Evolutionary conservation across 2,113 vertebrate species (phyloP), one percentile per base, ranked within the genome.

Genomic region (Girardinichthys multiradiatus): DNA sequence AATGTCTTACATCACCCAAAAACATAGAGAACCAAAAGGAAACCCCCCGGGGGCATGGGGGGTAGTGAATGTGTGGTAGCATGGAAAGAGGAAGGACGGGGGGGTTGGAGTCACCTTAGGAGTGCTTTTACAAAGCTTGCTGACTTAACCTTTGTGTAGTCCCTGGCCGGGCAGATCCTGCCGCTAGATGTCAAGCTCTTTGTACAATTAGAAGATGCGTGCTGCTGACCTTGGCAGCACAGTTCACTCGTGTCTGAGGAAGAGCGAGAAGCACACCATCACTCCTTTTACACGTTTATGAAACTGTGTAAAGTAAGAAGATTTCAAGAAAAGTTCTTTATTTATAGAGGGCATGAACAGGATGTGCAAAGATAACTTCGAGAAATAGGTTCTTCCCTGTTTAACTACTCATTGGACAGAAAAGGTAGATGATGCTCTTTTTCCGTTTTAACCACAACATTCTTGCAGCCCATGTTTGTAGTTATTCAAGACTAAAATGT

Each of bases 121-220:
- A 95, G 94, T 84, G 93, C 95, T 94, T 91, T 95, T 94, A 95
- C 94, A 94, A 94, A 95, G 93, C 94, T 91, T 92, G 96, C 96
- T 96, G 97, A 94, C 93, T 97, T 97, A 97, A 97, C 97, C 97
- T 97, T 95, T 96, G 96, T 95, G 93, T 95, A 90, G 89, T 94
- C 66, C 48, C 86, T 86, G 93, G 94, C 94, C 95, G 60, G 95
- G 94, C 94, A 93, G 94, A 93, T 95, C 95, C 94, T 94, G 94
- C 95, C 93, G 85, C 94, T 95, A 92, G 95, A 95, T 95, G 96
- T 97, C 96, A 95, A 95, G 94, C 96, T 95, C 95, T 93, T 96
- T 95, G 97, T 95, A 95, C 96, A 97, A 96, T 96, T 96, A 96
- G 95, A 95, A 93, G 95, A 94, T 95, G 94, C 95, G 94, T 93